phyloP scores from a whole-genome alignment of 2,888 invertebrate species.

The Temnothorax rugatulus region DNA sequence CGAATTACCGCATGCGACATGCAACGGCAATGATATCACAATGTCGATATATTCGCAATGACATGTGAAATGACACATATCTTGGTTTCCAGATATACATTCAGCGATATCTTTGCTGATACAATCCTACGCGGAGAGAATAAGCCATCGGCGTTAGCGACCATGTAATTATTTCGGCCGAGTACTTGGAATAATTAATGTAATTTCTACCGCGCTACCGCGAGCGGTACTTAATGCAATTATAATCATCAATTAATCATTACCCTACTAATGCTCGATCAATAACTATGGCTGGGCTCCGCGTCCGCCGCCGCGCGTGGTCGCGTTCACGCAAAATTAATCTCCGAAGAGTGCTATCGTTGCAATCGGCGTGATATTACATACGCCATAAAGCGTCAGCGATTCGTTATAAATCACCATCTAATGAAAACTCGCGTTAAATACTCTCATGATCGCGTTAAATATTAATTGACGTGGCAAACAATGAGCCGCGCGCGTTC shows the following conservation, averaged over 20 bases:
- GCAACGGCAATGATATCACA: conserved; percentile 67
- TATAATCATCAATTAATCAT: conserved; percentile 75
- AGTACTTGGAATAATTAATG: conserved; percentile 76
- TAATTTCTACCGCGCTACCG: conserved; percentile 70
- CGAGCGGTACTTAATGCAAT: conserved; percentile 70
- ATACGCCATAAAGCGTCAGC: conserved; percentile 34
- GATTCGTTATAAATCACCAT: conserved; percentile 39
- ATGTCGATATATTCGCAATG: conserved; percentile 55
- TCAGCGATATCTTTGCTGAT: conserved; percentile 64
- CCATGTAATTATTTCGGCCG: conserved; percentile 66
- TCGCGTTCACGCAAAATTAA: conserved; percentile 55
- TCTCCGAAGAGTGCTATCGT: conserved; percentile 52
- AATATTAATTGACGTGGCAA: conserved; percentile 40
- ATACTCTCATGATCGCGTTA: conserved; percentile 36
- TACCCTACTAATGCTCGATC: conserved; percentile 66
- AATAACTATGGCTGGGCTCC: conserved; percentile 51
- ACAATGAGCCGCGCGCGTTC: not conserved
- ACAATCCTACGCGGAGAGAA: conserved; percentile 55
- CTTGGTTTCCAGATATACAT: conserved; percentile 60
- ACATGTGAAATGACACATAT: conserved; percentile 62
- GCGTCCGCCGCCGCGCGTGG: conserved; percentile 27
- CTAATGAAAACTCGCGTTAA: conserved; percentile 54
- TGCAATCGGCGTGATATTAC: conserved; percentile 48
- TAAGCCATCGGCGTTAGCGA: conserved; percentile 67
- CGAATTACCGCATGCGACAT: conserved; percentile 58